Base-by-base conservation (phyloP, 2,888 invertebrate genomes). In the Lypha dubia region DNA sequence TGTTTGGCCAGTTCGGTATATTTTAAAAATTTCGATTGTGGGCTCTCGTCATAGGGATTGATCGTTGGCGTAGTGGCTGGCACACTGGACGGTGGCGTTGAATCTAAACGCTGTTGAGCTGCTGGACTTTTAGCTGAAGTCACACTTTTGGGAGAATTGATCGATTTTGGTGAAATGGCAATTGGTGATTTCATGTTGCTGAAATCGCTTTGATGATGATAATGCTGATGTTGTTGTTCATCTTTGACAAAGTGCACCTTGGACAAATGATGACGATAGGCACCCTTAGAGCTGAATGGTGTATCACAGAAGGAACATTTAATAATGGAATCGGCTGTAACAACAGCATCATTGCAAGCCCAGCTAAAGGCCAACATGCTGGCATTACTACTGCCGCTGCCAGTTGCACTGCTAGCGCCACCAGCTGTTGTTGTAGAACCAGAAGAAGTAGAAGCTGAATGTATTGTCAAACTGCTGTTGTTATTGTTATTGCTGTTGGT, bases 1-100 rank as follows among this genome's bases (percentile, higher is more conserved):
- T 99, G 98, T 93, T 98, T 98, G 90, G 99, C 99, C 93, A 99
- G 95, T 94, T 99, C 98, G 92, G 98, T 98, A 93, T 99, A 99
- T 94, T 98, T 98, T 89, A 98, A 95, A 94, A 98, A 98, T 94
- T 98, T 99, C 89, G 98, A 98, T 93, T 98, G 98, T 67, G 98
- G 97, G 92, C 97, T 97, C 93, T 98, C 98, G 90, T 97, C 97
- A 91, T 95, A 96, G 41, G 94, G 92, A 92, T 94, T 92, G 76
- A 93, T 93, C 84, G 94, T 94, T 87, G 89, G 86, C 24, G 88
- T 86, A 62, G 81, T 65, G n/a, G 86, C 13, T n/a, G n/a, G n/a
- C 28, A 82, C 63, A 63, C 83, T 75, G 44, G 86, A 87, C 79
- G 87, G 87, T 58, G 83, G 86, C 38, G 83, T 71, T 32, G 84